A percentile compares a stretch with the other conserved stretches of the same genome.
Evolutionary conservation across 2,888 invertebrate genomes (phyloP).

Genomic region (Netelia melanura): DNA sequence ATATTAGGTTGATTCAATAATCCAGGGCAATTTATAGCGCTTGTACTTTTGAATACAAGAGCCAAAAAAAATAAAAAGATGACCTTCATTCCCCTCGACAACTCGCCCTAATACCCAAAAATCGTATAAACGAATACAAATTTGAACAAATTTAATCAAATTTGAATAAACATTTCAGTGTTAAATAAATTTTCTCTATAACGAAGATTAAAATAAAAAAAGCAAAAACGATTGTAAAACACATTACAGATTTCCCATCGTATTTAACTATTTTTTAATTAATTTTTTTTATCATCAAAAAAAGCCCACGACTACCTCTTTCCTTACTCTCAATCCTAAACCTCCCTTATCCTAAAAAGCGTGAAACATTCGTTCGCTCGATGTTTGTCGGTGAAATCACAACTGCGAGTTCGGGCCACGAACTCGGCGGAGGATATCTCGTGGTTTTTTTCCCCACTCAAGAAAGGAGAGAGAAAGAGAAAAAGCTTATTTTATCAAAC

Average conservation of each 20-base stretch:
- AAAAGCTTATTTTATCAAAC: constrained; percentile 50
- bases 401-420: constrained; percentile 7
- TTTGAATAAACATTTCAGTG: too few species aligned
- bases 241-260: background rate
- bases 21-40: background rate
- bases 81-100: background rate
- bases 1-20: constrained; percentile 34
- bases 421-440: background rate
- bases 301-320: constrained; percentile 40
- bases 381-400: constrained; percentile 7
- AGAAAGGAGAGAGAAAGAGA: background rate
- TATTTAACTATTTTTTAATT: background rate
- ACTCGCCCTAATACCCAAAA: too few species aligned
- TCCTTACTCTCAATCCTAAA: constrained; percentile 53
- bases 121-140: too few species aligned
- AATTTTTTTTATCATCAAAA: too few species aligned
- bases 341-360: constrained; percentile 72
- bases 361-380: constrained; percentile 28
- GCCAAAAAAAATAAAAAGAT: background rate
- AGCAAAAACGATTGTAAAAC: background rate
- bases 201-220: background rate
- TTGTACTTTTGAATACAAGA: background rate
- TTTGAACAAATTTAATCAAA: too few species aligned
- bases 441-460: background rate
- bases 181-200: too few species aligned